phyloP scores from a whole-genome alignment of 1,140 invertebrate genomes.

The Platorchestia sp. region DNA sequence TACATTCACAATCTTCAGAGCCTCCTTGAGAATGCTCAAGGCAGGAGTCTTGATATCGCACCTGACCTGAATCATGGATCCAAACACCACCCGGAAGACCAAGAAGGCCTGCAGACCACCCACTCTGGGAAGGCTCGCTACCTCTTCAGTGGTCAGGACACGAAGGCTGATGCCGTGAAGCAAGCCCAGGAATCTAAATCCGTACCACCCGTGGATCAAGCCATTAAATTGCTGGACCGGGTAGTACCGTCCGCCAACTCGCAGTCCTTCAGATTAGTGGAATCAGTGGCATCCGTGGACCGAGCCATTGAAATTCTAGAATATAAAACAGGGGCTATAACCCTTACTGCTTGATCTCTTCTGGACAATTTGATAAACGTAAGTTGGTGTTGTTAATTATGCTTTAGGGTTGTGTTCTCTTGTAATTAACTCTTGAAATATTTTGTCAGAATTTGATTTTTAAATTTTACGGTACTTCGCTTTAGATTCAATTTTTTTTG shows the following conservation, averaged over 20 bases:
- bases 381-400: background rate
- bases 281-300: conserved; percentile 15
- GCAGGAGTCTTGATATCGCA: conserved; percentile 24
- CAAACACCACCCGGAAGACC: conserved; percentile 37
- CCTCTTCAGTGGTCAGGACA: conserved; percentile 15
- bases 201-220: conserved; percentile 31
- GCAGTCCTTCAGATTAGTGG: conserved; percentile 14
- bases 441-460: no score
- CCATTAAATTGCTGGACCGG: conserved; percentile 39
- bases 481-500: no score
- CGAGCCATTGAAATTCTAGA: conserved; percentile 27
- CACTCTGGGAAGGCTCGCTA: conserved; percentile 32
- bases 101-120: conserved; percentile 7
- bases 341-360: conserved; percentile 31
- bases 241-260: background rate
- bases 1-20: conserved; percentile 49
- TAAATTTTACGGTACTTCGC: no score
- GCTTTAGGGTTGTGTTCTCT: no score
- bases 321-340: conserved; percentile 27
- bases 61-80: conserved; percentile 41
- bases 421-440: no score
- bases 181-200: background rate
- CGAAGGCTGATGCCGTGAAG: background rate
- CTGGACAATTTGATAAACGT: conserved; percentile 8
- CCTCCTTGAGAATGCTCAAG: conserved; percentile 27